These are phyloP conservation scores for Brachynemurus nebulosus DNA, from an alignment of 2,888 invertebrate genomes.

Conservation along the genomic window DNA sequence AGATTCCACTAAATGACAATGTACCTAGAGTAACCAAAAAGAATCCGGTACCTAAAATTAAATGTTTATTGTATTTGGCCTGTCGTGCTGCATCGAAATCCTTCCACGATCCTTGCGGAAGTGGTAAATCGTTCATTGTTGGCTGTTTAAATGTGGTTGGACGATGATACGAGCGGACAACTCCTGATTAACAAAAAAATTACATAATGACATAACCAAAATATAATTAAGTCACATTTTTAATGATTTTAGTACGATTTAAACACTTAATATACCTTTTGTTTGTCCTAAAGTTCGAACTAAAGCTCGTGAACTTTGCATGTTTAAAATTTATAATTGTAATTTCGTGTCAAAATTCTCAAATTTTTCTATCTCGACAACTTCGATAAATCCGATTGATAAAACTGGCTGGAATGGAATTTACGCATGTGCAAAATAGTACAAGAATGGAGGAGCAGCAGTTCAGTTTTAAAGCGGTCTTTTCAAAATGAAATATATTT, in stretches of 20 bases:
- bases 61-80: constrained; percentile 49
- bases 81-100: constrained; percentile 49
- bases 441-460: not conserved
- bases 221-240: too few species aligned
- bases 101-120: constrained; percentile 67
- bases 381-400: too few species aligned
- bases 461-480: not conserved
- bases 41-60: constrained; percentile 43
- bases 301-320: not conserved
- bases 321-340: not conserved
- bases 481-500: not conserved
- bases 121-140: constrained; percentile 63
- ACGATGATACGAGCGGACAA: too few species aligned
- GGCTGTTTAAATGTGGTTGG: too few species aligned
- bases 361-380: too few species aligned
- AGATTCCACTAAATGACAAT: constrained; percentile 43
- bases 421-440: not conserved
- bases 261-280: too few species aligned
- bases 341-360: not conserved
- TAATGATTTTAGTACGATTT: too few species aligned
- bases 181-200: too few species aligned
- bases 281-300: too few species aligned
- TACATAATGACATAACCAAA: too few species aligned
- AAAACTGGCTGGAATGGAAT: too few species aligned
- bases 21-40: constrained; percentile 32